Conservation (phyloP, 2,113 vertebrate species). For the Crotalus tigris region DNA sequence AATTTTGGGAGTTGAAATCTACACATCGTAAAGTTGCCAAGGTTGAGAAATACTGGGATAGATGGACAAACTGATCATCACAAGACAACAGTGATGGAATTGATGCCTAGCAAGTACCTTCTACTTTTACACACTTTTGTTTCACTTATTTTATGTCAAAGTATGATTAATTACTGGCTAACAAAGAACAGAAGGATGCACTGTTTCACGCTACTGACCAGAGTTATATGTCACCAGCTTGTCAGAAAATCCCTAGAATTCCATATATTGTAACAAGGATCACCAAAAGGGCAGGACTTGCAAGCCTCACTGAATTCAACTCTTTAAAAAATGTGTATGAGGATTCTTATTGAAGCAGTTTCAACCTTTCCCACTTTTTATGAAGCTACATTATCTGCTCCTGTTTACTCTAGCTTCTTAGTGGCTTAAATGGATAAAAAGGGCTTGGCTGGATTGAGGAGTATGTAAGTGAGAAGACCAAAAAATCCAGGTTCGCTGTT, state of each 20-base stretch:
- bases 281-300: constrained; percentile 56
- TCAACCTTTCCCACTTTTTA: background rate
- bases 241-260: constrained; percentile 63
- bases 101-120: constrained; percentile 8
- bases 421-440: background rate
- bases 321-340: constrained; percentile 28
- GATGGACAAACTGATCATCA: background rate
- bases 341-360: constrained; percentile 36
- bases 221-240: constrained; percentile 60
- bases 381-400: background rate
- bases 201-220: constrained; percentile 52
- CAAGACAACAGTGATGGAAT: background rate
- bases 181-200: constrained; percentile 50
- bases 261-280: constrained; percentile 67
- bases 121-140: constrained; percentile 24
- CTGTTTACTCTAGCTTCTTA: background rate
- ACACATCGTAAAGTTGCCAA: too few relatives aligned
- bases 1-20: too few relatives aligned
- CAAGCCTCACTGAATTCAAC: constrained; percentile 41
- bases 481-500: background rate
- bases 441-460: background rate
- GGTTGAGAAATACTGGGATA: too few relatives aligned
- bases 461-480: background rate
- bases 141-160: constrained; percentile 44
- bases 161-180: constrained; percentile 60